Percentiles rank a stretch among this genome's conserved stretches.
These are phyloP conservation scores for Rhagoletis zephyria DNA, from an alignment of 1,140 invertebrate genomes.

Conservation along the genomic window DNA sequence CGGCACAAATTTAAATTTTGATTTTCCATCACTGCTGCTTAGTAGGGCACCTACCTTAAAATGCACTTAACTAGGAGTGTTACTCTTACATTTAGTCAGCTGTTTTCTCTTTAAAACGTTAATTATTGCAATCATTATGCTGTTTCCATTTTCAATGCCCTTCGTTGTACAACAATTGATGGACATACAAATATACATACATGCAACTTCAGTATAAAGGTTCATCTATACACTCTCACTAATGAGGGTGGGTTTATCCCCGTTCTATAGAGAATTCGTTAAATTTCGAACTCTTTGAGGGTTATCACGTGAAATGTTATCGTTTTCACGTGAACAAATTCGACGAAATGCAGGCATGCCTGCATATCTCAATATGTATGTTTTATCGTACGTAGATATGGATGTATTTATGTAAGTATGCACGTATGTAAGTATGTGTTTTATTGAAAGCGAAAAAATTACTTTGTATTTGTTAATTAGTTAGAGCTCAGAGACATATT, in stretches of 20 bases:
- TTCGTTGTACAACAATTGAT: background rate
- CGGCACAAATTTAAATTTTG: too few relatives aligned
- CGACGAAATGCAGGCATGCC: too few relatives aligned
- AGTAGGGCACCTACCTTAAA: background rate
- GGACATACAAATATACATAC: background rate
- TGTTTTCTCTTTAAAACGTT: background rate
- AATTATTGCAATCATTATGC: background rate
- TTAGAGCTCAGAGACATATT: background rate
- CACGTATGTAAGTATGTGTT: too few relatives aligned
- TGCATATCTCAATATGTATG: too few relatives aligned
- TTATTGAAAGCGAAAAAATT: background rate
- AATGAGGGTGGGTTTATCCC: background rate
- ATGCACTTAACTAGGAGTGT: background rate
- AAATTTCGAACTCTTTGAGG: background rate
- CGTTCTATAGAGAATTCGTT: background rate
- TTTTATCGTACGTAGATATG: too few relatives aligned
- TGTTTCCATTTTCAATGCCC: conserved; percentile 15
- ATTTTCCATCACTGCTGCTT: too few relatives aligned
- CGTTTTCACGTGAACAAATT: background rate
- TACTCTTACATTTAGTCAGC: background rate
- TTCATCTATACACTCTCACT: background rate
- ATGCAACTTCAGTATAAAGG: background rate
- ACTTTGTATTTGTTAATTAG: background rate
- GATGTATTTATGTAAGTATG: too few relatives aligned
- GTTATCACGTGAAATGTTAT: background rate